phyloP scores from a whole-genome alignment of 2,888 invertebrate species.

The Pseudococcus viburni region DNA sequence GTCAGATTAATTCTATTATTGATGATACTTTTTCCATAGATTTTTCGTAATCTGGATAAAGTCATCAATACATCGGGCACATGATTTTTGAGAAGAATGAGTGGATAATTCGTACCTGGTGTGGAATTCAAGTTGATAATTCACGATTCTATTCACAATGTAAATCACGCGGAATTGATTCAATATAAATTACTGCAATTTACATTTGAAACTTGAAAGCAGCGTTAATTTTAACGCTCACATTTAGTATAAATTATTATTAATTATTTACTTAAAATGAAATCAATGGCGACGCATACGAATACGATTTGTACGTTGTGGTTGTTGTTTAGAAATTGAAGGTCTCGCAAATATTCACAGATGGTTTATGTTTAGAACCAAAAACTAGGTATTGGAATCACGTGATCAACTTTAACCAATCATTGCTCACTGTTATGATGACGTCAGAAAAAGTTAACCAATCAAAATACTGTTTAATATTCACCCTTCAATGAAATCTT shows the following conservation, averaged over 20 bases:
- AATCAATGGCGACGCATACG: neutral
- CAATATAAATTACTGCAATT: too few species aligned
- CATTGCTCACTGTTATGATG: neutral
- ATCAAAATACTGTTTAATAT: neutral
- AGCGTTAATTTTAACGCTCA: too few species aligned
- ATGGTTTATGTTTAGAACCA: neutral
- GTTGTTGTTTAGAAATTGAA: too few species aligned
- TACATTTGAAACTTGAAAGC: too few species aligned
- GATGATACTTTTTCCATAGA: conserved; percentile 5
- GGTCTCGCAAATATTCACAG: neutral
- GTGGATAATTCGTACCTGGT: neutral
- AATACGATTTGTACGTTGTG: neutral
- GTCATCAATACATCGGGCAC: neutral
- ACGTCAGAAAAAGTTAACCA: neutral
- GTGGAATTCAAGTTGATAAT: too few species aligned
- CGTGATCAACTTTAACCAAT: neutral
- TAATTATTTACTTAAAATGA: too few species aligned
- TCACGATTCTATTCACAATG: neutral
- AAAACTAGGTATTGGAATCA: neutral
- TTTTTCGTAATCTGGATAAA: conserved; percentile 53
- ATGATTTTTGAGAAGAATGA: neutral
- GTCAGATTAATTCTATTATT: neutral
- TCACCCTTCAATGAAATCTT: neutral
- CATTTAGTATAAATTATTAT: too few species aligned
- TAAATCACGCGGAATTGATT: neutral